phyloP scores from a whole-genome alignment of 2,113 vertebrate genomes.

The Heloderma charlesbogerti region DNA sequence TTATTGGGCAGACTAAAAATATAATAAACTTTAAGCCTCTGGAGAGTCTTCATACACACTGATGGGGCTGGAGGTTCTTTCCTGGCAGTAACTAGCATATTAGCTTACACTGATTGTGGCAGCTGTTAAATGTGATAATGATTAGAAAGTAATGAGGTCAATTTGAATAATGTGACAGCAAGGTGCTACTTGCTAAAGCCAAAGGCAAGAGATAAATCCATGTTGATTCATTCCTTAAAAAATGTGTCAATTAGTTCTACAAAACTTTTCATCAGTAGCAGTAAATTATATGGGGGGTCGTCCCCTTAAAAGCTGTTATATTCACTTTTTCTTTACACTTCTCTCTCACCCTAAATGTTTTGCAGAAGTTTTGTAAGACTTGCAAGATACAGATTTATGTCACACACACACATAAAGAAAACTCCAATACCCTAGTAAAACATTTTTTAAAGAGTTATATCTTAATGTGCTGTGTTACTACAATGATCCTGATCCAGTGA shows the following conservation, averaged over 20 bases:
- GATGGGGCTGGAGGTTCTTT: neutral
- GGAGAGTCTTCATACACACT: neutral
- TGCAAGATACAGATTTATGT: neutral
- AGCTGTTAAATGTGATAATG: constrained; percentile 8
- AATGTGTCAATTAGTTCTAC: constrained; percentile 9
- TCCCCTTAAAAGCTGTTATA: neutral
- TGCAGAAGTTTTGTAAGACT: neutral
- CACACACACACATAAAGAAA: too few relatives aligned
- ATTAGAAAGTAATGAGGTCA: constrained; percentile 17
- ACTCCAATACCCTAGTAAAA: too few relatives aligned
- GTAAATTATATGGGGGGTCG: neutral
- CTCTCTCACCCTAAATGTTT: neutral
- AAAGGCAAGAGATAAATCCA: neutral
- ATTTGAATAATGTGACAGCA: constrained; percentile 8
- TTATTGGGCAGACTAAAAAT: too few relatives aligned
- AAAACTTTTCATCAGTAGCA: neutral
- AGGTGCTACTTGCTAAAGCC: constrained; percentile 1
- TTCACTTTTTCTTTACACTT: neutral
- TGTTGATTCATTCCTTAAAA: neutral
- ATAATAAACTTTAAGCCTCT: neutral
- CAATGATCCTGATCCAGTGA: neutral
- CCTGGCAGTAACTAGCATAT: neutral
- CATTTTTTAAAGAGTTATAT: too few relatives aligned
- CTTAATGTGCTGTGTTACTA: neutral
- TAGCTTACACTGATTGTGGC: neutral